Evolutionary conservation across 2,888 invertebrate genomes (phyloP).

Genomic region (Lumbricus terrestris): DNA sequence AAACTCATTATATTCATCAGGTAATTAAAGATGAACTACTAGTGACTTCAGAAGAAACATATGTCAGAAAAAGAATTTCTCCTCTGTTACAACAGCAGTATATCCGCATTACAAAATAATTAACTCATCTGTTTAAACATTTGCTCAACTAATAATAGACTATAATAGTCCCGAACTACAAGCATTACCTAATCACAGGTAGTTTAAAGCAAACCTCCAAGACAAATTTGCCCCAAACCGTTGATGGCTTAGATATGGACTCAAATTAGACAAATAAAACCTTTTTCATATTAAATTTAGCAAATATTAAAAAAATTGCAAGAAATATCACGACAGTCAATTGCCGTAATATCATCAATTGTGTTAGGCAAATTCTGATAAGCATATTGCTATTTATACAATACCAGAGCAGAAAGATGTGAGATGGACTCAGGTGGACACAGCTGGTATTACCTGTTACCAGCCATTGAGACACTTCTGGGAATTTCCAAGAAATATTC

Average conservation of each 20-base stretch:
- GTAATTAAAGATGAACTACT: neutral
- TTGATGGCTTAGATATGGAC: neutral
- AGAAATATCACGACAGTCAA: neutral
- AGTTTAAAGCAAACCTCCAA: neutral
- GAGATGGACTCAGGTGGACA: neutral
- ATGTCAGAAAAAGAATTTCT: neutral
- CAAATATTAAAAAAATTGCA: neutral
- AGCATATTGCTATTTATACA: too few species aligned
- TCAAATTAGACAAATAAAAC: neutral
- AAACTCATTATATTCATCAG: neutral
- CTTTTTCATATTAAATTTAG: neutral
- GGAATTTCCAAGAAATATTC: neutral
- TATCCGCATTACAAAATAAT: neutral
- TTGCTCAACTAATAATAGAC: neutral
- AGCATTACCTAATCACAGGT: neutral
- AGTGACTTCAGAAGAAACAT: neutral
- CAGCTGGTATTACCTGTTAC: neutral
- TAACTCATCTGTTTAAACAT: neutral
- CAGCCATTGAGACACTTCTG: neutral
- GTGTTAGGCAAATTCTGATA: neutral
- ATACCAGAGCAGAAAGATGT: neutral
- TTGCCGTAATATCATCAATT: neutral
- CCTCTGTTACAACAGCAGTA: neutral
- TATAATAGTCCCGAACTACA: neutral
- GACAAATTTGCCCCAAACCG: neutral